Percentiles rank a stretch among this genome's conserved stretches.
Evolutionary conservation across 2,888 invertebrate species (phyloP).

Genomic region (Polydrusus tereticollis): DNA sequence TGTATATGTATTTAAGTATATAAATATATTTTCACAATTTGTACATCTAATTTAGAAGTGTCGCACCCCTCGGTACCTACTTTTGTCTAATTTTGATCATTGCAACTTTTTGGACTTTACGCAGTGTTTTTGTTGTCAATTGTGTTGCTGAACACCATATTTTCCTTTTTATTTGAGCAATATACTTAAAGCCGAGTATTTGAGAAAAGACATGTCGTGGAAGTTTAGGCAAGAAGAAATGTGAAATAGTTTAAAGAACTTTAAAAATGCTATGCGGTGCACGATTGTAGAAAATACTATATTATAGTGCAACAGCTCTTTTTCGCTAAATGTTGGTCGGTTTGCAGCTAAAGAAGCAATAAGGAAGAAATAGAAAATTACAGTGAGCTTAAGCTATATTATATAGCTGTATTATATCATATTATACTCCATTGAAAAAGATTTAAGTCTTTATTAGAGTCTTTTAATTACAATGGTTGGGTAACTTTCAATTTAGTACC

Average conservation of each 20-base stretch:
- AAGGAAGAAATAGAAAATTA: neutral
- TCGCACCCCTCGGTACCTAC: no score
- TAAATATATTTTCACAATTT: no score
- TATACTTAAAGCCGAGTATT: neutral
- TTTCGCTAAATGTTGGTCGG: neutral
- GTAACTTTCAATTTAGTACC: neutral
- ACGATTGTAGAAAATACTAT: neutral
- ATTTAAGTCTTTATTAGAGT: slow-evolving; percentile 1
- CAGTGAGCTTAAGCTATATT: neutral
- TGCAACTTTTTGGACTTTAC: no score
- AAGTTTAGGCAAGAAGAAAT: no score
- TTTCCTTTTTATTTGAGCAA: slow-evolving; percentile 1
- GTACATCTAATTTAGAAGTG: no score
- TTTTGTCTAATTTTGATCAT: no score
- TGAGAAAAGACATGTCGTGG: no score
- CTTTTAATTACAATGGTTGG: neutral
- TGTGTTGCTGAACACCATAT: neutral
- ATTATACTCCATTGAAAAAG: no score
- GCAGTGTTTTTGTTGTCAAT: neutral
- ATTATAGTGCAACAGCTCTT: neutral
- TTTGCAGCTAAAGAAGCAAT: neutral
- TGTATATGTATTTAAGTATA: no score
- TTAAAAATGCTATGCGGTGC: no score
- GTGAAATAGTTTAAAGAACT: no score
- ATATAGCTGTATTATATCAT: no score